Percentiles rank a stretch among this genome's conserved stretches.
phyloP scores from a whole-genome alignment of 2,797 vertebrate species.

The Channa striata region DNA sequence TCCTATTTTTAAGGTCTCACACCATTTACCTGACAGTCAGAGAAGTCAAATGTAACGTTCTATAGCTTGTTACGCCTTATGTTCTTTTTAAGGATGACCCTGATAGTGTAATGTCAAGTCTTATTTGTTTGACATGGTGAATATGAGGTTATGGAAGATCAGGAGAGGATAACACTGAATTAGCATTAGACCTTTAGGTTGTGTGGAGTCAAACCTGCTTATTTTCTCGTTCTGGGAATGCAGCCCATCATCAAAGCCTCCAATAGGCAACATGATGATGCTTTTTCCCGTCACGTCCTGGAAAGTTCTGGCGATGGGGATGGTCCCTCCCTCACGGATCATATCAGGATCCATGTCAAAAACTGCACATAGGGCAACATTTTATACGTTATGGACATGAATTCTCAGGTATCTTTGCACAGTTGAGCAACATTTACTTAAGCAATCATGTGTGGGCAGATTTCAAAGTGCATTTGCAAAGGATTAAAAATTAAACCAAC shows the following conservation, averaged over 20 bases:
- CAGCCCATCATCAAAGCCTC: constrained; percentile 91
- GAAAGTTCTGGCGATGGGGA: constrained; percentile 90
- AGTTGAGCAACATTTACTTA: neutral
- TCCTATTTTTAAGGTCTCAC: neutral
- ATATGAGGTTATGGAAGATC: constrained; percentile 8
- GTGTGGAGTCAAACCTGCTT: constrained; percentile 84
- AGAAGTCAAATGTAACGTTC: neutral
- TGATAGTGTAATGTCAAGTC: neutral
- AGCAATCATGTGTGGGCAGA: neutral
- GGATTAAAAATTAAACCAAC: neutral
- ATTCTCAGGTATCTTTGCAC: neutral
- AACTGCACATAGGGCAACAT: constrained; percentile 75
- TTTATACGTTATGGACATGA: neutral
- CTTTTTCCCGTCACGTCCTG: constrained; percentile 87
- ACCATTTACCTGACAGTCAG: neutral
- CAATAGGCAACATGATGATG: constrained; percentile 92
- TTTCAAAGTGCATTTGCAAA: neutral
- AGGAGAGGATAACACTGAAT: neutral
- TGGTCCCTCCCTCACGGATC: constrained; percentile 92
- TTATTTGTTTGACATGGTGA: neutral
- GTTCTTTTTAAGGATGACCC: no score
- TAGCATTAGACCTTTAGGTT: neutral
- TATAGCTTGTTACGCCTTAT: neutral
- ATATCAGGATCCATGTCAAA: constrained; percentile 90
- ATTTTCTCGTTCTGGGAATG: constrained; percentile 97